A percentile compares a stretch with the other conserved stretches of the same genome.
These are phyloP conservation scores for Drosophila setosimentum DNA, from an alignment of 2,888 invertebrate genomes.

Conservation along the genomic window DNA sequence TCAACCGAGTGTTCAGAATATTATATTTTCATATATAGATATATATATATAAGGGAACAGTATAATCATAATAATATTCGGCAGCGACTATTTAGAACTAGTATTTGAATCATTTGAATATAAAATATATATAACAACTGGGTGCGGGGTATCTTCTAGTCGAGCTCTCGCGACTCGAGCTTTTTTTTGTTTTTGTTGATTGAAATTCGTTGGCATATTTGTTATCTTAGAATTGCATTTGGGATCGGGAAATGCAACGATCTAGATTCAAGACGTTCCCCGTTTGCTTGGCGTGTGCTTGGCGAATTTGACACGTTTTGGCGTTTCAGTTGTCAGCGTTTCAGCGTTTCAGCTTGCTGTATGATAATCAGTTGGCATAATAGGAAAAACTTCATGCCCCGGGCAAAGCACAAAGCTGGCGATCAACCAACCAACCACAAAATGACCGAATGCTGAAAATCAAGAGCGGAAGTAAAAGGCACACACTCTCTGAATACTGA, in stretches of 20 bases:
- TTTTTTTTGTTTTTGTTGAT: not conserved
- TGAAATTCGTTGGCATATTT: not conserved
- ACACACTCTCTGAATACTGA: not conserved
- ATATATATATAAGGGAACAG: not conserved
- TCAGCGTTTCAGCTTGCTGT: conserved; percentile 15
- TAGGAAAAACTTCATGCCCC: conserved; percentile 13
- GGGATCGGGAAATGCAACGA: conserved; percentile 4
- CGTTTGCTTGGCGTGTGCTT: not conserved
- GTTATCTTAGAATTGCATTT: not conserved
- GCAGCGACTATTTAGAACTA: too few species aligned
- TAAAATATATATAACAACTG: not conserved
- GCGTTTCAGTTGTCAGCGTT: conserved; percentile 42
- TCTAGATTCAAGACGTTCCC: not conserved
- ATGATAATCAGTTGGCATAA: conserved; percentile 8
- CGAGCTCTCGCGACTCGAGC: not conserved
- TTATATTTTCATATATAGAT: not conserved
- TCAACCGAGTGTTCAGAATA: not conserved
- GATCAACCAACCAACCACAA: conserved; percentile 14
- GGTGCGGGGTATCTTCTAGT: not conserved
- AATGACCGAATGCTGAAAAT: conserved; percentile 18
- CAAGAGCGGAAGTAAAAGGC: conserved; percentile 26
- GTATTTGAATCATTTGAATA: not conserved
- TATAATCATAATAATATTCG: not conserved
- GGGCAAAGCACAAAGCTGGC: conserved; percentile 14
- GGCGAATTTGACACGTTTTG: conserved; percentile 34